These are phyloP conservation scores for Corynorhinus townsendii DNA, from an alignment of 2,113 vertebrate species.

Conservation along the genomic window DNA sequence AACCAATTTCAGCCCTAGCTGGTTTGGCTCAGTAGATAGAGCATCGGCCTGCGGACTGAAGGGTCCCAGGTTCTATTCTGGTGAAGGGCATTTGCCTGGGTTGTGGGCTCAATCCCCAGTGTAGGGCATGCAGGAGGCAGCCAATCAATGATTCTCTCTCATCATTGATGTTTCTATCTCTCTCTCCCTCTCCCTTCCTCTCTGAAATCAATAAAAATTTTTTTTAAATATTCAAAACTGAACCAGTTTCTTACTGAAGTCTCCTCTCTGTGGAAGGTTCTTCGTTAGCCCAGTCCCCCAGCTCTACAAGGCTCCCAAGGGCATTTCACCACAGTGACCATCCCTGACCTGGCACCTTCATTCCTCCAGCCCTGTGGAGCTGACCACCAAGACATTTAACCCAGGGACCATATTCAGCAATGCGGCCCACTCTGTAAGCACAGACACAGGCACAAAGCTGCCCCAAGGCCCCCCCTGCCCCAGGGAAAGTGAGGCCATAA, in stretches of 20 bases:
- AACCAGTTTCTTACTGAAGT: not conserved
- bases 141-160: too few species aligned
- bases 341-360: not conserved
- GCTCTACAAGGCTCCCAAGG: not conserved
- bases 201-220: too few species aligned
- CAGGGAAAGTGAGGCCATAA: not conserved
- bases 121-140: too few species aligned
- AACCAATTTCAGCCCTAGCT: not conserved
- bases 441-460: not conserved
- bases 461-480: too few species aligned
- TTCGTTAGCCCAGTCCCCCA: not conserved
- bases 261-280: not conserved
- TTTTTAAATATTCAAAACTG: not conserved
- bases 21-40: too few species aligned
- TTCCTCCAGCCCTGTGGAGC: not conserved
- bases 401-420: not conserved
- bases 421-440: not conserved
- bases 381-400: not conserved
- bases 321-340: not conserved
- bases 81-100: too few species aligned
- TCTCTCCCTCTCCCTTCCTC: too few species aligned
- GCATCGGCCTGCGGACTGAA: too few species aligned
- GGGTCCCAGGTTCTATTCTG: too few species aligned
- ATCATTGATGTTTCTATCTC: too few species aligned
- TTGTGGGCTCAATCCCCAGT: too few species aligned